Evolutionary conservation across 1,140 invertebrate species (phyloP).

Genomic region (Anagrus nilaparvatae): DNA sequence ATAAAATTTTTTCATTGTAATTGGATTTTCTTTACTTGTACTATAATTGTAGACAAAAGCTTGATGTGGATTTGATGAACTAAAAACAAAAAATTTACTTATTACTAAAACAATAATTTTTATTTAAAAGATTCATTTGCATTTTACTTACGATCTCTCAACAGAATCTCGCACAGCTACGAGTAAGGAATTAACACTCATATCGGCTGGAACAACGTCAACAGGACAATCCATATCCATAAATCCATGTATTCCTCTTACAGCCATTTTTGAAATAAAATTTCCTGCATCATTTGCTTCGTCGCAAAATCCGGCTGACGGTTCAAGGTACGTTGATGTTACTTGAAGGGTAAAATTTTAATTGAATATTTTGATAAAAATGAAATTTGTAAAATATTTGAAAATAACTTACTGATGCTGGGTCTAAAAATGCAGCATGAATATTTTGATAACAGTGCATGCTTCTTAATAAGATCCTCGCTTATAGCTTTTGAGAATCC

Average conservation of each 20-base stretch:
- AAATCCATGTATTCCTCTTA: slow-evolving; percentile 58
- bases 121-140: background rate
- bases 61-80: slow-evolving; percentile 23
- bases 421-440: slow-evolving; percentile 49
- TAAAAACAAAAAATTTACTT: too few species aligned
- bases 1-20: slow-evolving; percentile 49
- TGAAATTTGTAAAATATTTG: background rate
- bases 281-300: slow-evolving; percentile 62
- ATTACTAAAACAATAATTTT: too few species aligned
- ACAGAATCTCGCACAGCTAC: slow-evolving; percentile 56
- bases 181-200: slow-evolving; percentile 67
- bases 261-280: slow-evolving; percentile 41
- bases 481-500: slow-evolving; percentile 50
- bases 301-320: slow-evolving; percentile 61
- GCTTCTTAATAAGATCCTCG: slow-evolving; percentile 45
- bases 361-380: too few species aligned
- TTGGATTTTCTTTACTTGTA: slow-evolving; percentile 51
- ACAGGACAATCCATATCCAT: slow-evolving; percentile 18
- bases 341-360: too few species aligned
- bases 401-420: slow-evolving; percentile 43
- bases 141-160: slow-evolving; percentile 22
- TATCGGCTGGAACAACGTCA: slow-evolving; percentile 74
- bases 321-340: slow-evolving; percentile 60
- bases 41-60: slow-evolving; percentile 58
- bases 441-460: slow-evolving; percentile 41